phyloP scores from a whole-genome alignment of 2,888 invertebrate species.

The Dryomyza anilis region DNA sequence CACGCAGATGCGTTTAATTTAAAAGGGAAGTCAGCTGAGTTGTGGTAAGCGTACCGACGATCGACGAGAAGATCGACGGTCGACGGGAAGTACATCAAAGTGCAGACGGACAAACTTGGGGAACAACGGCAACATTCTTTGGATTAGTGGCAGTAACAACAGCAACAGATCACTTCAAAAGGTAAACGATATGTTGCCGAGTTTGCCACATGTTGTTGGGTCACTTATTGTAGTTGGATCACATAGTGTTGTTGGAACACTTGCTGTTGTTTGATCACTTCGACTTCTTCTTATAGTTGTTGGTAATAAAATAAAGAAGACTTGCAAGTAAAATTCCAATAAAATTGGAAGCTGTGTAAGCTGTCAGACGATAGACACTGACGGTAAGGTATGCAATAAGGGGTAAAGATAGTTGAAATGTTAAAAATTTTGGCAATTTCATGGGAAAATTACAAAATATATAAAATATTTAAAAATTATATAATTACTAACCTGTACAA shows the following conservation, averaged over 20 bases:
- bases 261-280: background rate
- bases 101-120: background rate
- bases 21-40: constrained; percentile 13
- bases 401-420: background rate
- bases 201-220: background rate
- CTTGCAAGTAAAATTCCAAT: constrained; percentile 18
- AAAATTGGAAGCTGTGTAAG: constrained; percentile 20
- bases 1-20: constrained; percentile 25
- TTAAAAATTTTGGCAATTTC: background rate
- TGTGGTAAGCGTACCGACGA: too few species aligned
- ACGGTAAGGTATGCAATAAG: background rate
- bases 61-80: too few species aligned
- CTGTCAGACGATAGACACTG: constrained; percentile 2
- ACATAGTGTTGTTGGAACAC: constrained; percentile 5
- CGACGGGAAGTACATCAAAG: background rate
- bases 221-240: too few species aligned
- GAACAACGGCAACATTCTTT: background rate
- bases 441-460: too few species aligned
- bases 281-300: background rate
- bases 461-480: background rate
- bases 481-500: constrained; percentile 52
- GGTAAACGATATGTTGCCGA: constrained; percentile 15
- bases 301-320: background rate
- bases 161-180: constrained; percentile 16
- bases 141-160: too few species aligned